phyloP scores from a whole-genome alignment of 2,888 invertebrate genomes.

The Calameuta filiformis region DNA sequence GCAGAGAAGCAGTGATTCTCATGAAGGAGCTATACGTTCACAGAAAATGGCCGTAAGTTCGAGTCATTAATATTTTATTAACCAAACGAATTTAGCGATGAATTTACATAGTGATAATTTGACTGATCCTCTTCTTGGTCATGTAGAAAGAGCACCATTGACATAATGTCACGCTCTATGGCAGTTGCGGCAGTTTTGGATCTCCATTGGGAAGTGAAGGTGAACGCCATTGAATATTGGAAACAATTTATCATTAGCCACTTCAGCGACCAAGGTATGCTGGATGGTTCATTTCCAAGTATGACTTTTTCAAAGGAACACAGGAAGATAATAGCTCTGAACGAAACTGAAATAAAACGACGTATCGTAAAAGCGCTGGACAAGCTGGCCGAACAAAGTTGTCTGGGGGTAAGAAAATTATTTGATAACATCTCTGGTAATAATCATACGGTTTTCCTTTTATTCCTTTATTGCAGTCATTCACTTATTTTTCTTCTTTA shows the following conservation, averaged over 20 bases:
- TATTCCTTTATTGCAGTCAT: neutral
- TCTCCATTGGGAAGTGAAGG: slow-evolving; percentile 86
- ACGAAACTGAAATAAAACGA: slow-evolving; percentile 74
- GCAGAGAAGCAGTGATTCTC: slow-evolving; percentile 77
- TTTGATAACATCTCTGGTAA: slow-evolving; percentile 9
- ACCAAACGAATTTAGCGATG: neutral
- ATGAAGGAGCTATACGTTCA: slow-evolving; percentile 76
- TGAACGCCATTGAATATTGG: slow-evolving; percentile 80
- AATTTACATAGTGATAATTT: neutral
- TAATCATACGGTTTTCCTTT: neutral
- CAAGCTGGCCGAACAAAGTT: slow-evolving; percentile 76
- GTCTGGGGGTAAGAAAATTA: slow-evolving; percentile 70
- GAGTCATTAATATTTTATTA: neutral
- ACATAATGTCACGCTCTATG: slow-evolving; percentile 74
- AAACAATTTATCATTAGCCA: slow-evolving; percentile 74
- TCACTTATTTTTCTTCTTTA: neutral
- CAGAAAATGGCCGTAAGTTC: slow-evolving; percentile 69
- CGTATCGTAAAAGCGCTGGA: slow-evolving; percentile 75
- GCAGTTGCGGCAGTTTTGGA: slow-evolving; percentile 76
- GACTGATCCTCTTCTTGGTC: slow-evolving; percentile 4
- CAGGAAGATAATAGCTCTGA: slow-evolving; percentile 80
- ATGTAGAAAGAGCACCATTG: slow-evolving; percentile 64
- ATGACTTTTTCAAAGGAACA: slow-evolving; percentile 84
- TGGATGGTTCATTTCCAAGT: slow-evolving; percentile 82
- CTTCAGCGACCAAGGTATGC: slow-evolving; percentile 82